Base-by-base conservation (phyloP, 2,888 invertebrate genomes). In the Halictus ligatus region DNA sequence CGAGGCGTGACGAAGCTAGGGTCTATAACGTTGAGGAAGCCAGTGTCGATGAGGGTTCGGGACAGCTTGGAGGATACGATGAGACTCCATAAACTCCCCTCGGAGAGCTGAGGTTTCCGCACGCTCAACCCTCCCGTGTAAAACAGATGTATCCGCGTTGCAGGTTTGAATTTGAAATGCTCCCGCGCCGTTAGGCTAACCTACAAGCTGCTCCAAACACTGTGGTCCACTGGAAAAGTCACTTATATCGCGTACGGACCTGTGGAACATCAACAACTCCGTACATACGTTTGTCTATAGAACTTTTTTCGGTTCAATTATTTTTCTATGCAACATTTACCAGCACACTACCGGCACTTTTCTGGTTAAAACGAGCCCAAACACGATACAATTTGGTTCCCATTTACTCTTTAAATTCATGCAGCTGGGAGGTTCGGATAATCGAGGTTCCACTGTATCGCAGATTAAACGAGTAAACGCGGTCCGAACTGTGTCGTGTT, bases 31-130 rank as follows among this genome's bases (percentile, higher is more conserved):
- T 15, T 54, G 58, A 73, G 67, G 77, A 21, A 71, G 46, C 48
- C 79, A 54, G 58, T 79, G 81, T 79, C 76, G 86, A 88, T 80
- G 60, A 72, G 82, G 89, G 60, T 85, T 81, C 21, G 64, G 40
- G 80, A 85, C 78, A 75, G 67, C 75, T 85, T 40, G 69, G 54
- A 75, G 82, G 79, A 72, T 75, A 71, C 75, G 73, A 58, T 25
- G 58, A 79, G 84, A 74, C 75, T 88, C 77, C 75, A 78, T 81
- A 88, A 69, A 78, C 46, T 12, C 64, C 60, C 18, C 71, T 72
- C 5, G 58, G 67, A 73, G 29, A 60, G 60, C 60, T 60, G 60
- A 78, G 64, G 73, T 81, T 85, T 85, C 71, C 60, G 25, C 80
- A 43, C 76, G 75, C 74, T 75, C 67, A 75, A 58, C 72, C 48